A percentile compares a stretch with the other conserved stretches of the same genome.
Conservation (phyloP, 1,140 invertebrate genomes). For the Nomia melanderi region DNA sequence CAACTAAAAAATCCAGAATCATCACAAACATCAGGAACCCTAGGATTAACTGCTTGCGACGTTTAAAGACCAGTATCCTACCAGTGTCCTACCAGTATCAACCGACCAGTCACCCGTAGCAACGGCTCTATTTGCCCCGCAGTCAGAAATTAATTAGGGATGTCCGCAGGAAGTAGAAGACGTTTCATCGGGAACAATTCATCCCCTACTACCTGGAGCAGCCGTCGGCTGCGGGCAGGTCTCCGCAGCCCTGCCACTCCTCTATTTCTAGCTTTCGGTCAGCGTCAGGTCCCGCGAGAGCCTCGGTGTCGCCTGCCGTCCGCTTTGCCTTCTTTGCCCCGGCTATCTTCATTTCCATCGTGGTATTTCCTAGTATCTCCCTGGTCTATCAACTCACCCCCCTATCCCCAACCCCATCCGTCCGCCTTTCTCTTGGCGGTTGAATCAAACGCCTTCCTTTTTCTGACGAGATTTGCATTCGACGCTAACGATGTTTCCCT, state of each 20-base stretch:
- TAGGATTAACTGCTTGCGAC: too few species aligned
- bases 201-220: constrained; percentile 29
- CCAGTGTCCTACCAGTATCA: too few species aligned
- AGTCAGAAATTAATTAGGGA: constrained; percentile 17
- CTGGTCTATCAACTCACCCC: constrained; percentile 15
- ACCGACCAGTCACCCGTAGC: not conserved
- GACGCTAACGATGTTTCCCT: constrained; percentile 44
- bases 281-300: constrained; percentile 56
- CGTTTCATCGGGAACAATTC: constrained; percentile 23
- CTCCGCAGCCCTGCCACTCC: constrained; percentile 33
- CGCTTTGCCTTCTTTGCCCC: constrained; percentile 32
- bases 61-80: too few species aligned
- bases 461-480: constrained; percentile 28
- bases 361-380: constrained; percentile 34
- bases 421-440: not conserved
- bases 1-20: too few species aligned
- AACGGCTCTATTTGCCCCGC: not conserved
- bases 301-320: constrained; percentile 11
- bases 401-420: too few species aligned
- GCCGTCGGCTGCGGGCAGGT: constrained; percentile 21
- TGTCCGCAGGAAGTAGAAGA: constrained; percentile 5
- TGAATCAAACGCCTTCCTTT: constrained; percentile 33
- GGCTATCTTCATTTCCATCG: constrained; percentile 53
- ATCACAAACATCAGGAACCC: too few species aligned
- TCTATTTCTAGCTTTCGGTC: constrained; percentile 59